These are phyloP conservation scores for Charanyca ferruginea DNA, from an alignment of 2,888 invertebrate genomes.

Conservation along the genomic window DNA sequence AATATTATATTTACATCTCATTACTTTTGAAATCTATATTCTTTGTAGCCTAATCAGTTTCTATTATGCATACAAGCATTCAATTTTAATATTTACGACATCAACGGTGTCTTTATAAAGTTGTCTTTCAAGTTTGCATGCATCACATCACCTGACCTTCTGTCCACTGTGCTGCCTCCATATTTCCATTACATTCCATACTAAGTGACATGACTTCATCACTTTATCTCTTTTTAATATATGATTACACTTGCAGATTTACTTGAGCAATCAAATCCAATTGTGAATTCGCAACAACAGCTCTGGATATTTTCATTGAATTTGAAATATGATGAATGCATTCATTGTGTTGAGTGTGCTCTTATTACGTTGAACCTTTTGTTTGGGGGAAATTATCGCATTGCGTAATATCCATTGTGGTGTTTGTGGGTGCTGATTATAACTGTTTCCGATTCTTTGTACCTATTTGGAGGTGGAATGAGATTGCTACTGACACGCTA, in stretches of 20 bases:
- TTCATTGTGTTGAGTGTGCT: conserved; percentile 75
- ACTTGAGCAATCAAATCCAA: conserved; percentile 72
- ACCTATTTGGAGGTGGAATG: conserved; percentile 52
- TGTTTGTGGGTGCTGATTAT: conserved; percentile 70
- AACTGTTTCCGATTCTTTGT: conserved; percentile 61
- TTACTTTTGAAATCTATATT: conserved; percentile 12
- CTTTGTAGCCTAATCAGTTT: conserved; percentile 5
- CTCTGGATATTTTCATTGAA: conserved; percentile 78
- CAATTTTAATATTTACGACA: conserved; percentile 6
- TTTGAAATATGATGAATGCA: conserved; percentile 83
- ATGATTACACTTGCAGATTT: conserved; percentile 50
- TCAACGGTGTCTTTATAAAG: conserved; percentile 15
- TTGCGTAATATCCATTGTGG: conserved; percentile 79
- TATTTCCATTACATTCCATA: conserved; percentile 43
- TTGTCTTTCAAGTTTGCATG: conserved; percentile 27
- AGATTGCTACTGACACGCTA: conserved; percentile 48
- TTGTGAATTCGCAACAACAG: conserved; percentile 76
- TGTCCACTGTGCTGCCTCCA: conserved; percentile 4
- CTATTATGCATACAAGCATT: conserved; percentile 1
- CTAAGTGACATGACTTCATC: conserved; percentile 34
- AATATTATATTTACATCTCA: not conserved
- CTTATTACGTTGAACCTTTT: conserved; percentile 79
- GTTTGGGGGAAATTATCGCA: conserved; percentile 81
- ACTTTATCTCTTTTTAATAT: conserved; percentile 57
- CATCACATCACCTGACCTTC: conserved; percentile 38